Percentiles rank a stretch among this genome's conserved stretches.
phyloP scores from a whole-genome alignment of 2,797 vertebrate species.

The Artibeus jamaicensis region DNA sequence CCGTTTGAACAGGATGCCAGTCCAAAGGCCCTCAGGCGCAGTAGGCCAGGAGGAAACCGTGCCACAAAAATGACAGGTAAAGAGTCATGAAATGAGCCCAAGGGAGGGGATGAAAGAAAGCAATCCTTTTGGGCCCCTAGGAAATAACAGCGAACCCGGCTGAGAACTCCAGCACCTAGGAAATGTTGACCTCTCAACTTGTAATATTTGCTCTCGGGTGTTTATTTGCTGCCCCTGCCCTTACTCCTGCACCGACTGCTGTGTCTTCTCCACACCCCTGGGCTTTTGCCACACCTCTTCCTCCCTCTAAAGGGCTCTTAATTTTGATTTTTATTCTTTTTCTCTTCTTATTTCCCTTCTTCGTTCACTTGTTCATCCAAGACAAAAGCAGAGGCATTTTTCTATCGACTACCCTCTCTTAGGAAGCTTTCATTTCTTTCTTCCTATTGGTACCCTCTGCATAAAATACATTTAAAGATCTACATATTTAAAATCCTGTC shows the following conservation, averaged over 20 bases:
- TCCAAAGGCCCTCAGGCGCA: neutral
- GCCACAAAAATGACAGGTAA: neutral
- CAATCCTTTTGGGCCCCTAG: neutral
- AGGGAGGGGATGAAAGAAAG: neutral
- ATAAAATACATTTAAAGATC: neutral
- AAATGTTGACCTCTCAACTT: neutral
- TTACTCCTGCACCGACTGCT: neutral
- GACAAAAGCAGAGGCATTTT: neutral
- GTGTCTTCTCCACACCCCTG: neutral
- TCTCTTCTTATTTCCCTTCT: neutral
- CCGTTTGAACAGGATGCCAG: neutral
- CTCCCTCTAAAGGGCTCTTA: neutral
- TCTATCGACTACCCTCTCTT: neutral
- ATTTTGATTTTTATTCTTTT: neutral
- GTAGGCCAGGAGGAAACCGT: neutral
- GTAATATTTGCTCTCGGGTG: neutral
- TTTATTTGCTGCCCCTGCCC: fast-evolving
- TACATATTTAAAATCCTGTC: neutral
- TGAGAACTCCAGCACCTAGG: neutral
- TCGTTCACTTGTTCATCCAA: neutral
- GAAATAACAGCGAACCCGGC: neutral
- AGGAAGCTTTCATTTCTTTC: neutral
- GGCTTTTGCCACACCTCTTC: neutral
- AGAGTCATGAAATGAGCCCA: neutral
- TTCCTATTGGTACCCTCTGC: neutral